phyloP scores from a whole-genome alignment of 2,113 vertebrate species.

The Forbesichthys papilliferus region DNA sequence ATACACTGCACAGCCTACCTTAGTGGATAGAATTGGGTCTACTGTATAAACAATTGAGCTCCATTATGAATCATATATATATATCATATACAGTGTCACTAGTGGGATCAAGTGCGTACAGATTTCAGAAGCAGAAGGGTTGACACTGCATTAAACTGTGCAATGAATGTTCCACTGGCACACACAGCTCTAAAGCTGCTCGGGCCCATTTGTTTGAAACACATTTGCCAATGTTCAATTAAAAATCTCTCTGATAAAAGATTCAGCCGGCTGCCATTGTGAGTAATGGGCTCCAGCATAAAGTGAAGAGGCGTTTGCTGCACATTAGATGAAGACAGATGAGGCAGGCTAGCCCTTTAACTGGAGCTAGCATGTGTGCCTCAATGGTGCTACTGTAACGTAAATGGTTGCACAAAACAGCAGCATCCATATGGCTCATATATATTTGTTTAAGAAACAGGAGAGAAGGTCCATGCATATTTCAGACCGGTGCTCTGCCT shows the following conservation, averaged over 20 bases:
- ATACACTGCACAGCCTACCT: background rate
- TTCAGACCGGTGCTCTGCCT: background rate
- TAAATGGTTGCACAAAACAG: slow-evolving; percentile 46
- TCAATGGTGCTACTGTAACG: slow-evolving; percentile 52
- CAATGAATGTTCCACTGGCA: slow-evolving; percentile 21
- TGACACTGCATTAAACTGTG: slow-evolving; percentile 22
- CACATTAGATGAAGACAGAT: slow-evolving; percentile 71
- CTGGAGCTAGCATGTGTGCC: slow-evolving; percentile 50
- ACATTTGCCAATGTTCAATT: slow-evolving; percentile 71
- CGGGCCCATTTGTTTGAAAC: slow-evolving; percentile 61
- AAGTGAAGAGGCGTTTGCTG: slow-evolving; percentile 73
- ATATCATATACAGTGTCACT: slow-evolving; percentile 11
- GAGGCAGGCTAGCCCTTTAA: slow-evolving; percentile 54
- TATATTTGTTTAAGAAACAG: background rate
- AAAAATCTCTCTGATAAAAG: slow-evolving; percentile 71
- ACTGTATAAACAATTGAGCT: background rate
- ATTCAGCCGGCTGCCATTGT: slow-evolving; percentile 72
- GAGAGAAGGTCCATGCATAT: background rate
- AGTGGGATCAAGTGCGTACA: slow-evolving; percentile 44
- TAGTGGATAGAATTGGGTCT: background rate
- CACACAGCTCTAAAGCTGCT: slow-evolving; percentile 37
- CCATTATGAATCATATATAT: slow-evolving; percentile 42
- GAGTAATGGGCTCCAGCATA: slow-evolving; percentile 72
- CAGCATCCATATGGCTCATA: slow-evolving; percentile 12
- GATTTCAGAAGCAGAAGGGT: slow-evolving; percentile 52